A percentile compares a stretch with the other conserved stretches of the same genome.
Evolutionary conservation across 2,797 vertebrate genomes (phyloP).

Genomic region (Molossus alvarezi): DNA sequence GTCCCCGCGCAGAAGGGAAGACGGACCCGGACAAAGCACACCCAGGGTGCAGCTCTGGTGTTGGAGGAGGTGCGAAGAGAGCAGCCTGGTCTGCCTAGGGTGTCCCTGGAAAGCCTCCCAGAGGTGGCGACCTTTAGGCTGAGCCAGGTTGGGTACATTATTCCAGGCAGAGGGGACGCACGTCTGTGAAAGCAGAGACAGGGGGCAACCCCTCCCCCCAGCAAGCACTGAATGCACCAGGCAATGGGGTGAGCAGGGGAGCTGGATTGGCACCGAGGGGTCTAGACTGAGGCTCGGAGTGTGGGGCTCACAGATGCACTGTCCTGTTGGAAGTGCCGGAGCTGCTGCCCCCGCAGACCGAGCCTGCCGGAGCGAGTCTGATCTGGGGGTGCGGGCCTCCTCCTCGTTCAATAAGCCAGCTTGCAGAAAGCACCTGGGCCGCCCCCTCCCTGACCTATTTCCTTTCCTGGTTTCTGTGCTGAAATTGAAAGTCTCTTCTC

Average conservation of each 20-base stretch:
- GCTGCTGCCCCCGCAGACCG: accelerated
- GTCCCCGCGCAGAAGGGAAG: not conserved
- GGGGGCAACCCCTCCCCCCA: not conserved
- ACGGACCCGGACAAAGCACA: not conserved
- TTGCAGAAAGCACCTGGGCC: not conserved
- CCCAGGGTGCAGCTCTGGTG: not conserved
- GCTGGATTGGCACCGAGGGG: not conserved
- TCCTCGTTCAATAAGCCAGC: not conserved
- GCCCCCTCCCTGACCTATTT: not conserved
- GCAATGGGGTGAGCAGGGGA: not conserved
- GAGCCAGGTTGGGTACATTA: not conserved
- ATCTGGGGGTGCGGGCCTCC: not conserved
- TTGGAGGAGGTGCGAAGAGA: not conserved
- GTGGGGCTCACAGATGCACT: too few relatives aligned
- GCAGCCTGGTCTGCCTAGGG: not conserved
- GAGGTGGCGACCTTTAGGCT: not conserved
- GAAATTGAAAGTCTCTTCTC: not conserved
- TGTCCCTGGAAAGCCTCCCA: not conserved
- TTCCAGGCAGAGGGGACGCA: not conserved
- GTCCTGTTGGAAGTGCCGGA: not conserved
- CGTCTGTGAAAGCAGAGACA: not conserved
- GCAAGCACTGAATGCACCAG: not conserved
- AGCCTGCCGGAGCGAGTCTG: not conserved
- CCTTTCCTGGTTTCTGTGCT: not conserved
- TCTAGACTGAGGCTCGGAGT: not conserved